Conservation (phyloP, 2,797 vertebrate species). For the Xerus rutilus region DNA sequence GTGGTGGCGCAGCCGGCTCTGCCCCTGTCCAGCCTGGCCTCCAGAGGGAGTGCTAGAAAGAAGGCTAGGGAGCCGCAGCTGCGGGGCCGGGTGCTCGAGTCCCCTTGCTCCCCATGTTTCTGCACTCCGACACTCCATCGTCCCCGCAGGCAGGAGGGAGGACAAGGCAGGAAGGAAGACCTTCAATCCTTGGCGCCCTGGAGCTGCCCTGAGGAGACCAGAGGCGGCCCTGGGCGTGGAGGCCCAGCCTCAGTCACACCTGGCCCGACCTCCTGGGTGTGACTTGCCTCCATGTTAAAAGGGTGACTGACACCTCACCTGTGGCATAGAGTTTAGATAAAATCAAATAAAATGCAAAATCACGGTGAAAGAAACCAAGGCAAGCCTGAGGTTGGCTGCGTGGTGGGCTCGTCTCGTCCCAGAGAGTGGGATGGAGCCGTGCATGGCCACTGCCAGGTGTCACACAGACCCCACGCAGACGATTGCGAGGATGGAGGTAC, state of each 20-base stretch:
- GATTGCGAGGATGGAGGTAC: not conserved
- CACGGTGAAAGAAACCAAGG: not conserved
- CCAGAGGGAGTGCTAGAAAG: not conserved
- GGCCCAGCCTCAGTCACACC: not conserved
- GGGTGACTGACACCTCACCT: no score
- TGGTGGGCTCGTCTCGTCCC: not conserved
- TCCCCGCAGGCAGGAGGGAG: not conserved
- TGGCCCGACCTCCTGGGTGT: not conserved
- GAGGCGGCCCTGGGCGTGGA: not conserved
- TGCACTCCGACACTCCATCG: not conserved
- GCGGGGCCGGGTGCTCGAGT: not conserved
- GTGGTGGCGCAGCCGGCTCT: not conserved
- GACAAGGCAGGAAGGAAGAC: not conserved
- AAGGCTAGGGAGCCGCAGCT: no score
- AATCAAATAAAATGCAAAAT: not conserved
- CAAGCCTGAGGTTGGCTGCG: not conserved
- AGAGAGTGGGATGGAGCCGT: not conserved
- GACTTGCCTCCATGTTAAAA: not conserved
- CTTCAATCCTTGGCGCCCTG: not conserved
- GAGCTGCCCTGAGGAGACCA: accelerated
- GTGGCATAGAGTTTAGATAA: not conserved
- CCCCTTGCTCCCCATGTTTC: not conserved
- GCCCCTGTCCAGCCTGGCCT: not conserved
- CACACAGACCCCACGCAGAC: not conserved
- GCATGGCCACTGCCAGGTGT: not conserved